Conservation (phyloP, 2,113 vertebrate species). For the Empidonax traillii region DNA sequence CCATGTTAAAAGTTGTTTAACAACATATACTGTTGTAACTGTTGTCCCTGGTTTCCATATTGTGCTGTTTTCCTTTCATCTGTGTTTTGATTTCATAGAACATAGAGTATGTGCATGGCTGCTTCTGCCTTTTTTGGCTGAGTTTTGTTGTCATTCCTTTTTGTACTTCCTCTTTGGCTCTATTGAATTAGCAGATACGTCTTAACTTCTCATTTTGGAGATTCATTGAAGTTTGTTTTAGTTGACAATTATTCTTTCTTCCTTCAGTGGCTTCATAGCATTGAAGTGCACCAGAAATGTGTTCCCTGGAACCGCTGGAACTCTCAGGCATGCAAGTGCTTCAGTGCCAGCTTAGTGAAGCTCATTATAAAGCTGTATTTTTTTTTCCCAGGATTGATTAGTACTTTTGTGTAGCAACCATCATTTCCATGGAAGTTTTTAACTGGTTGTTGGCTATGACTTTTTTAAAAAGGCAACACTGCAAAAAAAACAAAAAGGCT, state of each 20-base stretch:
- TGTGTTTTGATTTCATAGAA: not conserved
- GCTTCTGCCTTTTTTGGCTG: not conserved
- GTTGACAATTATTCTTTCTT: constrained; percentile 10
- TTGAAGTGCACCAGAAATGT: not conserved
- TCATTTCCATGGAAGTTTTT: not conserved
- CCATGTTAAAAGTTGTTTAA: not conserved
- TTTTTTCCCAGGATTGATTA: not conserved
- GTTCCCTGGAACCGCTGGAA: not conserved
- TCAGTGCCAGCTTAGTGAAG: not conserved
- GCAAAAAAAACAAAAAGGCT: not conserved
- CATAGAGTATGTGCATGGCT: not conserved
- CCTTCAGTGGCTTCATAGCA: constrained; percentile 1
- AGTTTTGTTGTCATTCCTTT: not conserved
- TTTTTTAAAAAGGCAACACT: not conserved
- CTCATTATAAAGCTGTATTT: not conserved
- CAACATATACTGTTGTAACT: not conserved
- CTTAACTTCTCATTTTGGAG: not conserved
- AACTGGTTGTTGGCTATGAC: not conserved
- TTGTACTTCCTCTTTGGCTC: not conserved
- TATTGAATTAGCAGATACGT: not conserved
- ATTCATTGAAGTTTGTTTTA: not conserved
- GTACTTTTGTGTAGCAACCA: not conserved
- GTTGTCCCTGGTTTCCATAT: not conserved
- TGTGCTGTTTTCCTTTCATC: not conserved
- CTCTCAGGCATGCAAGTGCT: not conserved